These are phyloP conservation scores for Ceratosolen solmsi DNA, from an alignment of 1,140 invertebrate species.

Conservation along the genomic window DNA sequence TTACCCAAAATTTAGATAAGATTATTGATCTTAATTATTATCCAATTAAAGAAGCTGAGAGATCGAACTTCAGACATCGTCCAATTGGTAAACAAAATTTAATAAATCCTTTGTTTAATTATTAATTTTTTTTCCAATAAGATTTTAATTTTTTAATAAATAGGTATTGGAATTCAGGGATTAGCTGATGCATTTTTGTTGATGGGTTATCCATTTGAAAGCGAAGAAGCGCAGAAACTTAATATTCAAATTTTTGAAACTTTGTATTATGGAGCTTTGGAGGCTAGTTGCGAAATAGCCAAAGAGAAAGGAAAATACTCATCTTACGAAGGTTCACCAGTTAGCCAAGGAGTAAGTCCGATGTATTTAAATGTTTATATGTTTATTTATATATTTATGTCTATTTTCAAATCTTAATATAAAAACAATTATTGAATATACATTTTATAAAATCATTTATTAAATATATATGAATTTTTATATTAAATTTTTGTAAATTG, in stretches of 20 bases:
- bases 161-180: conserved; percentile 93
- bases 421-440: too few relatives aligned
- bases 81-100: conserved; percentile 82
- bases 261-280: conserved; percentile 96
- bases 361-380: not conserved
- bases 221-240: conserved; percentile 86
- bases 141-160: conserved; percentile 9
- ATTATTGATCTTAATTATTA: conserved; percentile 99
- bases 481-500: too few relatives aligned
- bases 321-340: conserved; percentile 92
- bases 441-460: too few relatives aligned
- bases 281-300: conserved; percentile 97
- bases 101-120: not conserved
- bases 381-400: not conserved
- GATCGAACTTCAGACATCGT: conserved; percentile 92
- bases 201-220: conserved; percentile 95
- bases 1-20: conserved; percentile 95
- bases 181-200: conserved; percentile 97
- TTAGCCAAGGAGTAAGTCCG: conserved; percentile 88
- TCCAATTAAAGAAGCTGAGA: conserved; percentile 90
- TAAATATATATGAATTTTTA: too few relatives aligned
- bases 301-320: conserved; percentile 90
- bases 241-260: conserved; percentile 99
- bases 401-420: too few relatives aligned
- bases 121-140: not conserved